phyloP scores from a whole-genome alignment of 1,140 invertebrate genomes.

The Temnothorax curvispinosus region DNA sequence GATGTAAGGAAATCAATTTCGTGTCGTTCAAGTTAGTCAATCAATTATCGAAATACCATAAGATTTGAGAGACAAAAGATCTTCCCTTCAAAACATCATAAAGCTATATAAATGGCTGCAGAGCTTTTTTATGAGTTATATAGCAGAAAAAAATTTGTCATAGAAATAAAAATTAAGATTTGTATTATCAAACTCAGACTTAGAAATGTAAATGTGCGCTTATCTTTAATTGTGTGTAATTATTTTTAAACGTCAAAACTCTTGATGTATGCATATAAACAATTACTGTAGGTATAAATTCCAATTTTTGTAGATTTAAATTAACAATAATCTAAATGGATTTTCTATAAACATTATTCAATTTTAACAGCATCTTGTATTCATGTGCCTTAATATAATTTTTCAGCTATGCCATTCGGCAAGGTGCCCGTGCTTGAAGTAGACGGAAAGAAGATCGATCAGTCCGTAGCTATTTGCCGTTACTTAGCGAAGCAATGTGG shows the following conservation, averaged over 20 bases:
- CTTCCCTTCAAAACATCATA: neutral
- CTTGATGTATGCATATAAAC: neutral
- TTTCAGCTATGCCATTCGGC: slow-evolving; percentile 90
- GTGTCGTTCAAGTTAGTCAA: neutral
- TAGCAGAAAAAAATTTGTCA: neutral
- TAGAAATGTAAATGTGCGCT: no score
- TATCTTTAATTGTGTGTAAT: neutral
- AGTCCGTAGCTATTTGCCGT: slow-evolving; percentile 90
- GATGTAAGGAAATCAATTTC: no score
- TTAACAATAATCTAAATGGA: neutral
- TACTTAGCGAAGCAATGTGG: slow-evolving; percentile 90
- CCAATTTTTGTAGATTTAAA: neutral
- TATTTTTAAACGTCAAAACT: neutral
- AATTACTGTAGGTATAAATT: neutral
- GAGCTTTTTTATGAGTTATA: neutral
- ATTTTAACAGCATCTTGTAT: neutral
- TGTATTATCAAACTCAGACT: no score
- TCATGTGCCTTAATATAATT: neutral
- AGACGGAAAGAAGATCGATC: slow-evolving; percentile 89
- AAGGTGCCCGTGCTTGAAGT: slow-evolving; percentile 91
- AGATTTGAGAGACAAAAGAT: neutral
- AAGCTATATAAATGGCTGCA: neutral
- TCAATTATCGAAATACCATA: no score
- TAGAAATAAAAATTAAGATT: no score
- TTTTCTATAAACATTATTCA: no score